Conservation (phyloP, 2,888 invertebrate species). For the Agrilus cyanescens region DNA sequence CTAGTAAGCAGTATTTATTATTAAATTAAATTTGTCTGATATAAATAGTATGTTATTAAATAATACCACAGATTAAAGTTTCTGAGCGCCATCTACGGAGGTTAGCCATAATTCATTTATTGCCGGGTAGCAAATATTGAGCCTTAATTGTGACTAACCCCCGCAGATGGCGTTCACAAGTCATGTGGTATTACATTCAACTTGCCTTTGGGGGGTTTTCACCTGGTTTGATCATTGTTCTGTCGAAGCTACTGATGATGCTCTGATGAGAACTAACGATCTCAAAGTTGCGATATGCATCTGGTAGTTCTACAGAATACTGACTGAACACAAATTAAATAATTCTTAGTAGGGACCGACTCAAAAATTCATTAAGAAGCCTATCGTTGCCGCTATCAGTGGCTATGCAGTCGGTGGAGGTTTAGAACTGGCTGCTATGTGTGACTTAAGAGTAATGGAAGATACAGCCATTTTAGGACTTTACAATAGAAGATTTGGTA, state of each 20-base stretch:
- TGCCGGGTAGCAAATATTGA: no score
- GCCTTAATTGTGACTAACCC: no score
- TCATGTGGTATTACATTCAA: no score
- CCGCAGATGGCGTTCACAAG: no score
- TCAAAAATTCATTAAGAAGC: conserved; percentile 64
- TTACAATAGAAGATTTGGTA: conserved; percentile 76
- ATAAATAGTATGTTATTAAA: neutral
- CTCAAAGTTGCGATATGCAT: no score
- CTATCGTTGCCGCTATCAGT: conserved; percentile 77
- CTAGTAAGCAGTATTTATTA: conserved; percentile 32
- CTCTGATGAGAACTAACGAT: no score
- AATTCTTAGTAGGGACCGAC: conserved; percentile 45
- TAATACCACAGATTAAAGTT: neutral
- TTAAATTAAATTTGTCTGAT: neutral
- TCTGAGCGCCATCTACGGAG: neutral
- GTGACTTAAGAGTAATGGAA: conserved; percentile 82
- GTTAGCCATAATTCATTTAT: no score
- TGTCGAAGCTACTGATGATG: no score
- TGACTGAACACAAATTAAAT: neutral
- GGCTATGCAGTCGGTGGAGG: conserved; percentile 89
- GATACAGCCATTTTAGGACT: conserved; percentile 79
- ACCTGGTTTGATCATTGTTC: no score
- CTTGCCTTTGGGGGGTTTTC: no score
- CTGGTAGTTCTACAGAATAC: no score
- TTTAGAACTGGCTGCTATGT: conserved; percentile 80